Evolutionary conservation across 1,140 invertebrate species (phyloP).

Genomic region (Caenorhabditis latens): DNA sequence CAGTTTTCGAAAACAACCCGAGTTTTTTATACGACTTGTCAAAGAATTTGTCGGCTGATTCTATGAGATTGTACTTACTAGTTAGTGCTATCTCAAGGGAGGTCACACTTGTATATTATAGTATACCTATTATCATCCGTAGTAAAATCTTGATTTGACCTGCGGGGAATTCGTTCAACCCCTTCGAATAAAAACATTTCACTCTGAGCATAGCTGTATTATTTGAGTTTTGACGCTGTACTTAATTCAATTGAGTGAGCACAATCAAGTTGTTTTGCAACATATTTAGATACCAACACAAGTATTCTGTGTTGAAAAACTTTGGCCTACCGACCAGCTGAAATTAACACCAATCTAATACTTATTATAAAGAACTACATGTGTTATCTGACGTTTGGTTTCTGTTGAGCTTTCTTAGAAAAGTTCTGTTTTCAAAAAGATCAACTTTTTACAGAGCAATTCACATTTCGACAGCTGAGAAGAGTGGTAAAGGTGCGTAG

Average conservation of each 20-base stretch:
- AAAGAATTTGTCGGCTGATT: no score
- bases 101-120: no score
- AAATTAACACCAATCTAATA: slow-evolving; percentile 9
- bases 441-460: background rate
- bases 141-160: no score
- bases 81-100: no score
- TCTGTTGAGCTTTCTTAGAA: slow-evolving; percentile 1
- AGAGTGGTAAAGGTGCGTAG: background rate
- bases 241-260: background rate
- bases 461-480: background rate
- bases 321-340: background rate
- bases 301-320: background rate
- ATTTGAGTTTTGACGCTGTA: background rate
- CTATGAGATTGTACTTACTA: no score
- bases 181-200: no score
- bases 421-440: background rate
- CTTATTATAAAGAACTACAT: background rate
- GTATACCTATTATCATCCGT: no score
- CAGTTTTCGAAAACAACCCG: no score
- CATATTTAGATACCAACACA: background rate
- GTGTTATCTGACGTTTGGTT: slow-evolving; percentile 22
- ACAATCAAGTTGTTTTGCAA: background rate
- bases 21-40: no score
- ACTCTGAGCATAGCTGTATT: no score
- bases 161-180: no score